Evolutionary conservation across 2,888 invertebrate species (phyloP), one percentile per base, ranked within the genome.

Genomic region (Agrotis exclamationis): DNA sequence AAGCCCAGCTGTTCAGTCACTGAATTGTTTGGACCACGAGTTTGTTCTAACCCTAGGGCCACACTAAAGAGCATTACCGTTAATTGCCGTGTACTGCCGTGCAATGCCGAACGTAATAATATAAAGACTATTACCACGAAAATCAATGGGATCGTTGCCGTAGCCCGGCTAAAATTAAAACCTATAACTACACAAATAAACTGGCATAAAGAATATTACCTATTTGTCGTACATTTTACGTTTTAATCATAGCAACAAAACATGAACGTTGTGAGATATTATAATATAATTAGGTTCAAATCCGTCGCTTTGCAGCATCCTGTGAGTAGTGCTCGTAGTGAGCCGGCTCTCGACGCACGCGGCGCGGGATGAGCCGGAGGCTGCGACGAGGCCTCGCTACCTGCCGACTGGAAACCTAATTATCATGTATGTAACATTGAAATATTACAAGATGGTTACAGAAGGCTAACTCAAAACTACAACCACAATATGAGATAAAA

Each of bases 211-310:
- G n/a, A n/a, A n/a, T n/a, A n/a, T n/a, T n/a, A n/a, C n/a, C n/a
- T n/a, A n/a, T n/a, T n/a, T n/a, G n/a, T n/a, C n/a, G n/a, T n/a
- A 9, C 33, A 33, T 33, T 33, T 9, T 9, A 33, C 33, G 33
- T 33, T 33, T 33, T 33, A 1, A 33, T 7, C 16, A 20, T 60
- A 18, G 11, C 18, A 56, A 56, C 9, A 50, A 60, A 60, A 50
- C 50, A 44, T 22, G 6, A 67, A 63, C 14, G 47, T 63, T 22
- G 20, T 48, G 33, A 20, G 28, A 33, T 45, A 72, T 39, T 28
- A 47, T 62, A 67, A 63, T 18, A 50, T 63, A 67, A 68, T 57
- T 73, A 33, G 22, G n/a, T 68, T 74, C 24, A 51, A 44, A 67
- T 63, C 45, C 28, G 50, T 51, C 16, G 44, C 48, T 53, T 18